Evolutionary conservation across 2,888 invertebrate species (phyloP).

Genomic region (Cinara cedri): DNA sequence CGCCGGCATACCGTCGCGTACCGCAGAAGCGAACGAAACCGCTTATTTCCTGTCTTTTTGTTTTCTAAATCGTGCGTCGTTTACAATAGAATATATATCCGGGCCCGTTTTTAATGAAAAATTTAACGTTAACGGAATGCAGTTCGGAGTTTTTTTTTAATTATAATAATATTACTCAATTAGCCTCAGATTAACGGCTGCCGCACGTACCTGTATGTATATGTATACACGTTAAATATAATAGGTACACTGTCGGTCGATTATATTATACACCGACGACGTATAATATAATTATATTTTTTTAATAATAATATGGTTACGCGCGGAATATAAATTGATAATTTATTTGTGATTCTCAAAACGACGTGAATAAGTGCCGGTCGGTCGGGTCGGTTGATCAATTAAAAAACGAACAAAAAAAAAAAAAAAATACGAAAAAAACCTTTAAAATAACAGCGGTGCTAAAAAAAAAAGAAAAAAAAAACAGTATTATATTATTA

Average conservation of each 20-base stretch:
- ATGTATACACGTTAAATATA: too few species aligned
- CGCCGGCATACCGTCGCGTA: too few species aligned
- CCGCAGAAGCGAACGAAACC: too few species aligned
- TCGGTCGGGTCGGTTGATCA: conserved; percentile 2
- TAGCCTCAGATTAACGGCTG: conserved; percentile 38
- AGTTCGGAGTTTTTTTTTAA: not conserved
- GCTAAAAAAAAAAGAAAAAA: conserved; percentile 15
- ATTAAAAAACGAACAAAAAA: conserved; percentile 17
- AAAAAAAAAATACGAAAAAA: not conserved
- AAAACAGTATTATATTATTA: too few species aligned
- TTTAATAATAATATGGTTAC: conserved; percentile 11
- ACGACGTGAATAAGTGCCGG: too few species aligned
- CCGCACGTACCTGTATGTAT: not conserved
- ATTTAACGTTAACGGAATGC: conserved; percentile 1
- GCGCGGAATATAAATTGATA: conserved; percentile 44
- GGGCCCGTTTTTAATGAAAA: not conserved
- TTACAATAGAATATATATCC: not conserved
- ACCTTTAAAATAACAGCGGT: conserved; percentile 7
- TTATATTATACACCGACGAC: too few species aligned
- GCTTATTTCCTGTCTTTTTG: too few species aligned
- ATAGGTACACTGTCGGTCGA: too few species aligned
- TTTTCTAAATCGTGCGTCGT: too few species aligned
- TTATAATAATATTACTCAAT: conserved; percentile 31
- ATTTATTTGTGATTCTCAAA: conserved; percentile 29
- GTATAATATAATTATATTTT: too few species aligned